phyloP scores from a whole-genome alignment of 1,140 invertebrate species.

The Helicoverpa zea region DNA sequence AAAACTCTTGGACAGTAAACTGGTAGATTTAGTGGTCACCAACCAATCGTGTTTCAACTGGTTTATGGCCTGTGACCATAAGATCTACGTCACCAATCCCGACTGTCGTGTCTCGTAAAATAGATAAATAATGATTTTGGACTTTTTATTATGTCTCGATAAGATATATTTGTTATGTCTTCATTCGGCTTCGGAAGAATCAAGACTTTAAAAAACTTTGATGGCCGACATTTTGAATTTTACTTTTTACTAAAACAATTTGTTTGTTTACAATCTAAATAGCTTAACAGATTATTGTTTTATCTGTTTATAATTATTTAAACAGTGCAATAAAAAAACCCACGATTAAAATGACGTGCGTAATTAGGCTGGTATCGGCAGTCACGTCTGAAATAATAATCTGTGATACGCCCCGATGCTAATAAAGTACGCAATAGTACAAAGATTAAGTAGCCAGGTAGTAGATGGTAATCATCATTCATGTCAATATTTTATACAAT shows the following conservation, averaged over 20 bases:
- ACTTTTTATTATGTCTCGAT: slow-evolving; percentile 43
- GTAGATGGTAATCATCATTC: background rate
- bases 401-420: background rate
- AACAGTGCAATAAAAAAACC: too few species aligned
- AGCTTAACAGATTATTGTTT: too few species aligned
- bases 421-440: background rate
- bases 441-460: background rate
- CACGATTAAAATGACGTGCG: too few species aligned
- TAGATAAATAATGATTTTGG: slow-evolving; percentile 71
- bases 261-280: background rate
- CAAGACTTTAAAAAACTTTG: background rate
- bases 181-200: slow-evolving; percentile 12
- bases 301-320: too few species aligned
- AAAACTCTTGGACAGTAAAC: slow-evolving; percentile 58
- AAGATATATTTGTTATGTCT: slow-evolving; percentile 40
- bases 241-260: background rate
- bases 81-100: slow-evolving; percentile 66
- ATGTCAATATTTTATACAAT: background rate
- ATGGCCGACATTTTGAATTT: background rate
- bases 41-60: slow-evolving; percentile 56
- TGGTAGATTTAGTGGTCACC: slow-evolving; percentile 54
- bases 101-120: slow-evolving; percentile 68
- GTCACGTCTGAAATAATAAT: background rate
- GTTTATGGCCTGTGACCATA: slow-evolving; percentile 52
- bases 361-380: too few species aligned